Conservation (phyloP, 2,888 invertebrate genomes). For the Sthenelais limicola region DNA sequence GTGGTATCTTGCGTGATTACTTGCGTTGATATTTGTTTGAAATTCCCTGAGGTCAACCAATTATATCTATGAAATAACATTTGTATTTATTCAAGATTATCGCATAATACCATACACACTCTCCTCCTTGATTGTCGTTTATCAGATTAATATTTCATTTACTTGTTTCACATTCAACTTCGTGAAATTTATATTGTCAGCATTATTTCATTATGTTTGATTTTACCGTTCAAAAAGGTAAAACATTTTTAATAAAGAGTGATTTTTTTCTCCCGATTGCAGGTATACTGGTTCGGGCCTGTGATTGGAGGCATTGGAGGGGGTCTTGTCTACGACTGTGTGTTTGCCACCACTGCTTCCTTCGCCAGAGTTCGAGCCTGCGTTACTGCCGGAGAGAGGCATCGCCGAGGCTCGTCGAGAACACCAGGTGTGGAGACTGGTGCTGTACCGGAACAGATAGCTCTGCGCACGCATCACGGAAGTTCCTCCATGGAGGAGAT, state of each 20-base stretch:
- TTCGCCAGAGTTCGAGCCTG: slow-evolving; percentile 36
- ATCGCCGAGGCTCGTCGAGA: not conserved
- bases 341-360: slow-evolving; percentile 42
- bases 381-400: slow-evolving; percentile 16
- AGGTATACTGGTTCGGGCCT: slow-evolving; percentile 43
- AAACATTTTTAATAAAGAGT: not conserved
- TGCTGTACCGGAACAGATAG: slow-evolving; percentile 21
- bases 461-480: slow-evolving; percentile 25
- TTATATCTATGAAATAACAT: too few species aligned
- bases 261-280: not conserved
- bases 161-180: too few species aligned
- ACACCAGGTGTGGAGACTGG: slow-evolving; percentile 10
- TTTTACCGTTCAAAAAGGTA: too few species aligned
- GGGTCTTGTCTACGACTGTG: slow-evolving; percentile 33
- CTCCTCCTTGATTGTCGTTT: too few species aligned
- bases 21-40: too few species aligned
- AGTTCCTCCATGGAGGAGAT: slow-evolving; percentile 32
- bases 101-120: too few species aligned
- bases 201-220: too few species aligned
- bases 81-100: too few species aligned
- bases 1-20: too few species aligned
- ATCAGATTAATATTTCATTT: too few species aligned
- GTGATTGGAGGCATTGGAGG: slow-evolving; percentile 34
- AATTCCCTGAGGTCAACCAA: too few species aligned
- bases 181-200: too few species aligned